Conservation (phyloP, 2,113 vertebrate species). For the Nibea coibor region DNA sequence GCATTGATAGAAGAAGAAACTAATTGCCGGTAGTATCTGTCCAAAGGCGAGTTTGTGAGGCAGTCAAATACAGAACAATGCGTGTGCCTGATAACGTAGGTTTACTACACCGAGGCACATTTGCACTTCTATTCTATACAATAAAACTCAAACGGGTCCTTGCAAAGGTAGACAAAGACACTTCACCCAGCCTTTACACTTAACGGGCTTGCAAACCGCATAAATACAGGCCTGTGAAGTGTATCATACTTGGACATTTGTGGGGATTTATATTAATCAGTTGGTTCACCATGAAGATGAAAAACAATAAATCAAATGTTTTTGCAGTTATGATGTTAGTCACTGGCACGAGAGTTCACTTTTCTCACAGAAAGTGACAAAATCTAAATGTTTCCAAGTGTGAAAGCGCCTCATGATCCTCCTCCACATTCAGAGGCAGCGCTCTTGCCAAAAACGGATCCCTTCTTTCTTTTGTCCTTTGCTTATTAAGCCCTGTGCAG, state of each 20-base stretch:
- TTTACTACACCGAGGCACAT: background rate
- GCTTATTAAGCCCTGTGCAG: background rate
- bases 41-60: background rate
- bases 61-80: background rate
- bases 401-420: background rate
- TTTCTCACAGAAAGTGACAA: background rate
- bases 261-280: background rate
- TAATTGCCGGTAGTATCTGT: background rate
- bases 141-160: background rate
- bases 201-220: background rate
- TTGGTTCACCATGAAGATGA: background rate
- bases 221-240: background rate
- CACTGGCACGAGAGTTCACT: background rate
- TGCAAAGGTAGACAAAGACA: background rate
- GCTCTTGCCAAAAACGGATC: background rate
- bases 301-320: background rate
- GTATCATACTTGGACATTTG: background rate
- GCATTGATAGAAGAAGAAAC: background rate
- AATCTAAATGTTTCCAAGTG: background rate
- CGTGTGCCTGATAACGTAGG: background rate
- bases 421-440: background rate
- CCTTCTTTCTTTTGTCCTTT: background rate
- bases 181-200: background rate
- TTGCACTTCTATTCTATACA: background rate
- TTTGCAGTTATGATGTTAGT: background rate